These are phyloP conservation scores for Pseudomugil tenellus DNA, from an alignment of 2,797 vertebrate species.

Conservation along the genomic window DNA sequence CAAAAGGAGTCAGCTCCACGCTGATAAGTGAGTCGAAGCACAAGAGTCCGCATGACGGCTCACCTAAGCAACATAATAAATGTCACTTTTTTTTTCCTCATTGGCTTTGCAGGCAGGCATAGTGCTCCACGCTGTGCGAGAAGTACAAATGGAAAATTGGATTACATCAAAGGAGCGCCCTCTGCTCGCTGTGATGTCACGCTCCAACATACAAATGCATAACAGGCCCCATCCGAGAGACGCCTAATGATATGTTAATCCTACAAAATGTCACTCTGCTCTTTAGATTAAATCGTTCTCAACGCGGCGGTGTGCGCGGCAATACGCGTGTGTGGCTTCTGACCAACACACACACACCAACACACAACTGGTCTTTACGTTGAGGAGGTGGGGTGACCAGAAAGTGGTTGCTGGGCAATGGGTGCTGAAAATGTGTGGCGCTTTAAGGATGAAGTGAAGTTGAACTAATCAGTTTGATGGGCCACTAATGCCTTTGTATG, in stretches of 20 bases:
- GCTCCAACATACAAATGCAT: constrained; percentile 44
- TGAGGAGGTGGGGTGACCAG: constrained; percentile 1
- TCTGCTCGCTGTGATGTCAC: constrained; percentile 66
- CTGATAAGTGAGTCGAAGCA: background rate
- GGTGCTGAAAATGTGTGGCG: constrained; percentile 24
- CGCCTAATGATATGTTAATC: constrained; percentile 75
- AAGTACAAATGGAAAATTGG: constrained; percentile 76
- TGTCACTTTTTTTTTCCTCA: constrained; percentile 23
- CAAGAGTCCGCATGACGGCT: constrained; percentile 14
- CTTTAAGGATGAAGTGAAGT: constrained; percentile 50
- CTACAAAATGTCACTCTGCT: constrained; percentile 47
- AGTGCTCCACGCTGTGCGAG: constrained; percentile 35
- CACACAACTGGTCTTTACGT: constrained; percentile 24
- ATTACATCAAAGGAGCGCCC: constrained; percentile 74
- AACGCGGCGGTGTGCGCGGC: constrained; percentile 20
- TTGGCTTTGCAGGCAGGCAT: constrained; percentile 10
- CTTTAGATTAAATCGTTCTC: constrained; percentile 60
- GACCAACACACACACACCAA: constrained; percentile 2
- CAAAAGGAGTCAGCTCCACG: constrained; percentile 7
- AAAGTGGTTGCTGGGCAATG: constrained; percentile 50
- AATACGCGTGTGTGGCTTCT: constrained; percentile 19
- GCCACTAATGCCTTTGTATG: constrained; percentile 18
- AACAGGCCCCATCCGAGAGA: constrained; percentile 31
- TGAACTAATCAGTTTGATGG: constrained; percentile 59
- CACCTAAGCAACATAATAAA: constrained; percentile 18